Evolutionary conservation across 2,113 vertebrate genomes (phyloP).

Genomic region (Cettia cetti): DNA sequence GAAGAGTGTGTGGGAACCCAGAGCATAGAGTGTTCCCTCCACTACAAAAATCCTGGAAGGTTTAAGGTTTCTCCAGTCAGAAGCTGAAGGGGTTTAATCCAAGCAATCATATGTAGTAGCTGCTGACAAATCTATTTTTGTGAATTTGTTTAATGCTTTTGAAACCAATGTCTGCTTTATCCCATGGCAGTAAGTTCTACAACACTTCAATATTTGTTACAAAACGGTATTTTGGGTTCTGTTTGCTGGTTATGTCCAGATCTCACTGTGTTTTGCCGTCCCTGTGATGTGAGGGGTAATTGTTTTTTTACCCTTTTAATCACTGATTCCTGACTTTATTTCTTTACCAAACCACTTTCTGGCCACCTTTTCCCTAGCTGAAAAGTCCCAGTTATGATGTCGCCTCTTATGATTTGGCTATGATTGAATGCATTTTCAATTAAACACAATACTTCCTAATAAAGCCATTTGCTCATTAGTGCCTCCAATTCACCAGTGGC

Average conservation of each 20-base stretch:
- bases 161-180: background rate
- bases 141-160: background rate
- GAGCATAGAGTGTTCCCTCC: background rate
- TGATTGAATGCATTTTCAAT: background rate
- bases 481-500: background rate
- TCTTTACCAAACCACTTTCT: background rate
- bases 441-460: slow-evolving; percentile 25
- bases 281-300: background rate
- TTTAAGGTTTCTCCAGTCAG: background rate
- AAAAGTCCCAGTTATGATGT: background rate
- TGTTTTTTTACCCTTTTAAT: background rate
- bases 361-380: background rate
- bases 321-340: background rate
- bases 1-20: rapidly evolving
- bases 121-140: background rate
- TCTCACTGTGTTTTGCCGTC: background rate
- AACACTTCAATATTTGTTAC: background rate
- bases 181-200: background rate
- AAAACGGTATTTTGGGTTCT: background rate
- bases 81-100: background rate
- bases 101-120: background rate
- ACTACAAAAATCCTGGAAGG: background rate
- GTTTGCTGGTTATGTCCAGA: background rate
- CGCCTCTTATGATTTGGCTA: background rate
- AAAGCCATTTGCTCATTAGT: slow-evolving; percentile 1